Conservation (phyloP, 2,113 vertebrate genomes). For the Bubo blakistoni region DNA sequence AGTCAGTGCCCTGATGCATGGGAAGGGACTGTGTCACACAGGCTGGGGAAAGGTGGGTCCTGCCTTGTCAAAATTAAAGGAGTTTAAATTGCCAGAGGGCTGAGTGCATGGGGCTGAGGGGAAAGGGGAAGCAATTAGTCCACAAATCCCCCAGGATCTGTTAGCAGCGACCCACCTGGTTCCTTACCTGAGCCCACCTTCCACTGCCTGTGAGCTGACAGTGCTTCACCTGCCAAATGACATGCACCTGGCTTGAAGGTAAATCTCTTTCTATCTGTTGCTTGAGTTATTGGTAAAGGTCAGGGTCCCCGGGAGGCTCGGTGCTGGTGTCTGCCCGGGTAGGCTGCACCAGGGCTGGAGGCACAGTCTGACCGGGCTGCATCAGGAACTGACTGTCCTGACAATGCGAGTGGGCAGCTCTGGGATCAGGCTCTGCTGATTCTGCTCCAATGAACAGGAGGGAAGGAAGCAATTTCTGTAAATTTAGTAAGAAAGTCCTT, state of each 20-base stretch:
- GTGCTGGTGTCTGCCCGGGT: background rate
- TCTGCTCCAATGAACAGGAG: background rate
- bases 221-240: background rate
- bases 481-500: constrained; percentile 58
- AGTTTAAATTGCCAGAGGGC: background rate
- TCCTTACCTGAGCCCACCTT: background rate
- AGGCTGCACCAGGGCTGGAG: background rate
- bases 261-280: background rate
- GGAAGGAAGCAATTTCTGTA: constrained; percentile 59
- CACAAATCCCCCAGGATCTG: background rate
- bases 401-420: background rate
- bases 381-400: background rate
- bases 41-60: background rate
- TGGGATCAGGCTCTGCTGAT: background rate
- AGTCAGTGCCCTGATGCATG: background rate
- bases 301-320: accelerated
- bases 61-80: background rate
- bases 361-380: accelerated
- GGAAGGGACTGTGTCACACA: background rate
- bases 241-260: background rate
- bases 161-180: background rate
- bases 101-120: background rate
- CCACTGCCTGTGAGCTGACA: background rate
- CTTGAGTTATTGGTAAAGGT: background rate
- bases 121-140: background rate